These are phyloP conservation scores for Rhamphomyia laevipes DNA, from an alignment of 2,888 invertebrate genomes.

Conservation along the genomic window DNA sequence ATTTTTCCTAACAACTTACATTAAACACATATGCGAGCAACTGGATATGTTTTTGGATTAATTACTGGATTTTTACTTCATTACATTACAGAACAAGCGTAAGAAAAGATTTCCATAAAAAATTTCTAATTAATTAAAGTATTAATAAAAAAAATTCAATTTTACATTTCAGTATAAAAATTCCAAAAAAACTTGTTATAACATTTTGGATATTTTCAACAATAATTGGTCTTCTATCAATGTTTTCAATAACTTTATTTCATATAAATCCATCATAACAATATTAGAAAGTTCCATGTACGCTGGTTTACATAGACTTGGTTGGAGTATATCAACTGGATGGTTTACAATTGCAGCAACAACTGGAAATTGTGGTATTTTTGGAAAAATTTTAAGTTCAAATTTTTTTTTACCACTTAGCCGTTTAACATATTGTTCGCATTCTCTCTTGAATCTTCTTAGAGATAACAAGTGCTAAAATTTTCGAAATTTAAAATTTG, in stretches of 20 bases:
- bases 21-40: conserved; percentile 64
- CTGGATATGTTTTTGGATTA: conserved; percentile 56
- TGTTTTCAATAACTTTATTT: conserved; percentile 51
- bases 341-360: conserved; percentile 55
- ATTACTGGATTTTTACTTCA: conserved; percentile 53
- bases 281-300: conserved; percentile 51
- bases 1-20: conserved; percentile 53
- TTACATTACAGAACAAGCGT: conserved; percentile 47
- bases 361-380: conserved; percentile 51
- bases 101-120: conserved; percentile 34
- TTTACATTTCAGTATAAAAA: conserved; percentile 32
- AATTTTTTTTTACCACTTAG: conserved; percentile 50
- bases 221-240: conserved; percentile 42
- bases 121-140: conserved; percentile 19
- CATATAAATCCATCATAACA: conserved; percentile 49
- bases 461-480: too few species aligned
- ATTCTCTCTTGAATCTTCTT: too few species aligned
- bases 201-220: conserved; percentile 21
- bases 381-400: conserved; percentile 21
- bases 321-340: conserved; percentile 55
- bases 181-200: conserved; percentile 30
- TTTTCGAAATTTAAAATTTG: too few species aligned
- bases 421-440: conserved; percentile 57
- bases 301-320: conserved; percentile 50
- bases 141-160: neutral